These are phyloP conservation scores for Oncopodura yosiiana DNA, from an alignment of 1,140 invertebrate genomes.

Conservation along the genomic window DNA sequence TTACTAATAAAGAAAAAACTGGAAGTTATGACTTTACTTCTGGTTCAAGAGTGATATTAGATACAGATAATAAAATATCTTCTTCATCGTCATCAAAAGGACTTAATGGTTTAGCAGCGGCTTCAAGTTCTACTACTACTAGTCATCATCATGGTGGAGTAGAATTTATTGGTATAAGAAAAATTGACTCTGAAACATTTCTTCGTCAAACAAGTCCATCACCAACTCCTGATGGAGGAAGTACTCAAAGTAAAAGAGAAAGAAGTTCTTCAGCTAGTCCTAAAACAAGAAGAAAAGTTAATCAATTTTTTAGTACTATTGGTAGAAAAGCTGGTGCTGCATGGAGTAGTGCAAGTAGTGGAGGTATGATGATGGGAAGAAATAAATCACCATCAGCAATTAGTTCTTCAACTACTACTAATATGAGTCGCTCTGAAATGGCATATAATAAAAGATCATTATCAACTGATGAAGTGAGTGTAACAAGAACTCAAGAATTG, in stretches of 20 bases:
- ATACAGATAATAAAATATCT: slow-evolving; percentile 16
- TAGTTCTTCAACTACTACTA: neutral
- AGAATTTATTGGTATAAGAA: slow-evolving; percentile 34
- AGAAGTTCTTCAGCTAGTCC: slow-evolving; percentile 29
- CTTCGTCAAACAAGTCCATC: slow-evolving; percentile 13
- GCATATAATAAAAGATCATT: slow-evolving; percentile 25
- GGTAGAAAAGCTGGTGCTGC: slow-evolving; percentile 36
- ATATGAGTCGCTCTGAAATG: neutral
- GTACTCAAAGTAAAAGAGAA: slow-evolving; percentile 9
- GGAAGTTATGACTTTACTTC: slow-evolving; percentile 32
- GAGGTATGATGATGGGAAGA: slow-evolving; percentile 1
- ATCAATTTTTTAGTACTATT: slow-evolving; percentile 35
- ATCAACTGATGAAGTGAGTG: slow-evolving; percentile 31
- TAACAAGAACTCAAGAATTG: slow-evolving; percentile 33
- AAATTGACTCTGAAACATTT: slow-evolving; percentile 33
- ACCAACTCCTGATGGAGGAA: slow-evolving; percentile 9
- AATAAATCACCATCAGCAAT: slow-evolving; percentile 19
- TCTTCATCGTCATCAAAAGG: too few species aligned
- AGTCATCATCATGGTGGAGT: slow-evolving; percentile 23
- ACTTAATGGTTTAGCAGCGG: too few species aligned
- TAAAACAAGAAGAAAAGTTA: slow-evolving; percentile 32
- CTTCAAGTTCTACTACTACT: too few species aligned
- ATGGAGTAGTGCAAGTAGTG: slow-evolving; percentile 10
- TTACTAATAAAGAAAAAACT: slow-evolving; percentile 1
- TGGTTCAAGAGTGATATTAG: slow-evolving; percentile 13